Percentiles rank a stretch among this genome's conserved stretches.
Conservation (phyloP, 2,888 invertebrate genomes). For the Odontocerum albicorne region DNA sequence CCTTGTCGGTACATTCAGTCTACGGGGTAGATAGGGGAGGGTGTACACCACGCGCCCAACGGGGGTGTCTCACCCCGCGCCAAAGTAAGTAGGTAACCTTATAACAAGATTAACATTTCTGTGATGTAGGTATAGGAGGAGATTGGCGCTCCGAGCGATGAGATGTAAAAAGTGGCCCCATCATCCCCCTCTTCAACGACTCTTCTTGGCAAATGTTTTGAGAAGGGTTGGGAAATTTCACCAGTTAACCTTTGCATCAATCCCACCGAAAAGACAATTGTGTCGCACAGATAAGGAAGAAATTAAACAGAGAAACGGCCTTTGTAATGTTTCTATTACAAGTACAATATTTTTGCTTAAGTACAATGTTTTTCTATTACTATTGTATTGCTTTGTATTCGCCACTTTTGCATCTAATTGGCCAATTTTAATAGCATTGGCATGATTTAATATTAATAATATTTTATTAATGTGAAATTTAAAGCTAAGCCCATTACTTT, state of each 20-base stretch:
- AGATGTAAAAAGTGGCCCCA: conserved; percentile 34
- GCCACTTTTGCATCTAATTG: no score
- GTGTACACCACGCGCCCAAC: background rate
- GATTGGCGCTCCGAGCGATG: conserved; percentile 35
- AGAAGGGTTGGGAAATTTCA: conserved; percentile 11
- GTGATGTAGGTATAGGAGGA: conserved; percentile 28
- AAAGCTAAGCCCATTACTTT: no score
- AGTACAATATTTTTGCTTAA: no score
- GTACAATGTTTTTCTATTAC: no score
- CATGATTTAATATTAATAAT: no score
- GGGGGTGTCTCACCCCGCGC: conserved; percentile 3
- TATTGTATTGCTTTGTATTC: no score
- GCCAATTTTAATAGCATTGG: no score
- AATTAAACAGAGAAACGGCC: no score
- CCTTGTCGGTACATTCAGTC: conserved; percentile 9
- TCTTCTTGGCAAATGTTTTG: conserved; percentile 13
- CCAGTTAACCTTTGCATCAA: conserved; percentile 13
- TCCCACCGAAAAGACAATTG: conserved; percentile 2
- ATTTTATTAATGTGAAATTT: no score
- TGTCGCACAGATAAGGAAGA: conserved; percentile 8
- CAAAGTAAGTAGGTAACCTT: conserved; percentile 33
- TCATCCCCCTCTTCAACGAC: conserved; percentile 19
- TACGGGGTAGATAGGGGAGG: conserved; percentile 2
- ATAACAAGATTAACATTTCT: conserved; percentile 36
- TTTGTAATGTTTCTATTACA: no score